phyloP scores from a whole-genome alignment of 2,888 invertebrate genomes.

The Morinoia aosen region DNA sequence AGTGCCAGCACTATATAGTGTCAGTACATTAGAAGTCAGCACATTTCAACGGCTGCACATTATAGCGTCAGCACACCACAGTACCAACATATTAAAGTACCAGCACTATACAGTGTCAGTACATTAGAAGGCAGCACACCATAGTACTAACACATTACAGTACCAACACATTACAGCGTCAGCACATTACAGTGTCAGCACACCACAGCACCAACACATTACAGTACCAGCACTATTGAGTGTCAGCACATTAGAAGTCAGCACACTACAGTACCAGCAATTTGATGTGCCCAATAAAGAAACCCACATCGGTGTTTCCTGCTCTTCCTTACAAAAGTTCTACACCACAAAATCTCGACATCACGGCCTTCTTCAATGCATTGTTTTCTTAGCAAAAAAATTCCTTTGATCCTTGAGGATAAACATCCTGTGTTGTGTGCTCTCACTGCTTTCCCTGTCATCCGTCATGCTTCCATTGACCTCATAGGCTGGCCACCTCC shows the following conservation, averaged over 20 bases:
- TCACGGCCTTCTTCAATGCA: not conserved
- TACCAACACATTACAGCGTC: not conserved
- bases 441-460: constrained; percentile 3
- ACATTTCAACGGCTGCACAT: too few relatives aligned
- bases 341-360: not conserved
- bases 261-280: too few relatives aligned
- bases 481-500: not conserved
- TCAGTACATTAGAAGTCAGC: too few relatives aligned
- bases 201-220: not conserved
- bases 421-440: constrained; percentile 17
- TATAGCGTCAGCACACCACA: too few relatives aligned
- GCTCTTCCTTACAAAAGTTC: not conserved
- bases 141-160: not conserved
- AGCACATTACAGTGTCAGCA: not conserved
- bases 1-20: too few relatives aligned
- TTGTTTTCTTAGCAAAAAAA: not conserved
- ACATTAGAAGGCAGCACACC: too few relatives aligned
- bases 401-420: not conserved
- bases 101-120: not conserved
- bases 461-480: constrained; percentile 17
- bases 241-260: too few relatives aligned
- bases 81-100: not conserved
- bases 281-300: too few relatives aligned
- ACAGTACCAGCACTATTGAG: too few relatives aligned
- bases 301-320: not conserved